A percentile compares a stretch with the other conserved stretches of the same genome.
These are phyloP conservation scores for Nannospalax galili DNA, from an alignment of 2,113 vertebrate species.

Conservation along the genomic window DNA sequence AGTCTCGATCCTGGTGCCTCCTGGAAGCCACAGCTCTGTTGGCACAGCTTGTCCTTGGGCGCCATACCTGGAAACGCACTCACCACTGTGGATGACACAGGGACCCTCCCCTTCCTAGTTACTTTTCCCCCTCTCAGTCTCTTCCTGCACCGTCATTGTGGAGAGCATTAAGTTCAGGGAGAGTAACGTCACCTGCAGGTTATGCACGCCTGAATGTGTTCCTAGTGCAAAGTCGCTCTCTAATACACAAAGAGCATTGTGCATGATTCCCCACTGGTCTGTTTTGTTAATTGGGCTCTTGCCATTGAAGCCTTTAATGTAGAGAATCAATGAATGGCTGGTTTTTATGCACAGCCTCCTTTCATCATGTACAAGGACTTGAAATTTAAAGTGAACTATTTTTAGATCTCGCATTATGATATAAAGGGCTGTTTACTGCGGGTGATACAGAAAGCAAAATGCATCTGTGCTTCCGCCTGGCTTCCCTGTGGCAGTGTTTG, in stretches of 20 bases:
- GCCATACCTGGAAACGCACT: not conserved
- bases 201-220: not conserved
- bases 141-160: not conserved
- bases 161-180: not conserved
- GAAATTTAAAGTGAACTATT: conserved; percentile 70
- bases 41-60: not conserved
- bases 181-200: not conserved
- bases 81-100: not conserved
- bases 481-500: not conserved
- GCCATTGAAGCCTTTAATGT: conserved; percentile 65
- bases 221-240: conserved; percentile 15
- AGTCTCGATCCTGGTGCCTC: not conserved
- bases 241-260: conserved; percentile 75
- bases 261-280: conserved; percentile 75
- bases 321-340: conserved; percentile 73
- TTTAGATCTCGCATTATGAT: conserved; percentile 72
- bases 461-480: conserved; percentile 52
- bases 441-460: conserved; percentile 67
- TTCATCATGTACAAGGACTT: conserved; percentile 67
- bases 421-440: conserved; percentile 72
- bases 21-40: not conserved
- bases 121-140: not conserved
- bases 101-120: not conserved
- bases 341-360: conserved; percentile 69
- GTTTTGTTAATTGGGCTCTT: conserved; percentile 80